These are phyloP conservation scores for Myotis pilosus DNA, from an alignment of 2,797 vertebrate species.

Conservation along the genomic window DNA sequence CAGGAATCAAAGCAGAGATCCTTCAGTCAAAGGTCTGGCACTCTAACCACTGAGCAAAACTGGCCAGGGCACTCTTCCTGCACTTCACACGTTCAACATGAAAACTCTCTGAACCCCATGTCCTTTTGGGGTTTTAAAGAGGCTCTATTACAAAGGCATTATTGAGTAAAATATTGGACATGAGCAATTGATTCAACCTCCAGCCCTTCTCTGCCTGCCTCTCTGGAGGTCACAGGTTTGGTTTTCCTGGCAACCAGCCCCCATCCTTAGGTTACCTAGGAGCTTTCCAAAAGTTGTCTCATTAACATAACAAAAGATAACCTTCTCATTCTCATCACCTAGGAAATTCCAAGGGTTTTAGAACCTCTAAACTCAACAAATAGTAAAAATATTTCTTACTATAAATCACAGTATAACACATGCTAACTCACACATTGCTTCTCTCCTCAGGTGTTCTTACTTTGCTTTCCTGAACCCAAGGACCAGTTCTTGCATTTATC, in stretches of 20 bases:
- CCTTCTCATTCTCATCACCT: background rate
- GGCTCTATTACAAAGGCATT: background rate
- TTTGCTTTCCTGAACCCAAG: background rate
- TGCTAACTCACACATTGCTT: background rate
- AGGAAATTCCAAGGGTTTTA: background rate
- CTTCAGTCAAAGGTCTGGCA: too few species aligned
- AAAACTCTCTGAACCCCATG: background rate
- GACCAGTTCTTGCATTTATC: background rate
- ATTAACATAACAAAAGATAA: background rate
- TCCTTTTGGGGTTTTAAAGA: background rate
- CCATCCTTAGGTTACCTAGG: background rate
- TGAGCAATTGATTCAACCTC: background rate
- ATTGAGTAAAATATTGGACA: background rate
- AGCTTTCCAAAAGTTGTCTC: background rate
- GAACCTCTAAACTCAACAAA: background rate
- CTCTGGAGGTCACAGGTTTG: background rate
- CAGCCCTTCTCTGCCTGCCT: background rate
- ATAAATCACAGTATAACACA: background rate
- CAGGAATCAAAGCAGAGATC: too few species aligned
- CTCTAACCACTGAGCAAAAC: too few species aligned
- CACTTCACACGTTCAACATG: background rate
- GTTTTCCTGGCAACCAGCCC: background rate
- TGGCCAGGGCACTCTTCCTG: background rate
- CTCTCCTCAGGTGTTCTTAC: background rate
- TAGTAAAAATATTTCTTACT: background rate